phyloP scores from a whole-genome alignment of 2,113 vertebrate species.

The Ciconia stormi region DNA sequence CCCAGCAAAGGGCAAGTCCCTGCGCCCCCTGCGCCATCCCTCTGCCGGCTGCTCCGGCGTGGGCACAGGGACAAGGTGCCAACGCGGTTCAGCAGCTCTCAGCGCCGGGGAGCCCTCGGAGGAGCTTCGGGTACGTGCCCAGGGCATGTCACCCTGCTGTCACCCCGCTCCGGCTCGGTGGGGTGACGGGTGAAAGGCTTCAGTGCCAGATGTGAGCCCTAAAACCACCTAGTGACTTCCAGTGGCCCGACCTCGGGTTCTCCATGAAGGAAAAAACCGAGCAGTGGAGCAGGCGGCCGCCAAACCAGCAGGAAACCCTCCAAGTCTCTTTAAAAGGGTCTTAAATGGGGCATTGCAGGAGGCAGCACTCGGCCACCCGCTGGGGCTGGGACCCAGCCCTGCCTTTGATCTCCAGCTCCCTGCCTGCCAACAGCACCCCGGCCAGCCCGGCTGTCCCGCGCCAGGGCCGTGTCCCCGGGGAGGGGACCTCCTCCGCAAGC shows the following conservation, averaged over 20 bases:
- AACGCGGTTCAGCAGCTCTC: neutral
- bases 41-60: neutral
- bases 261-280: neutral
- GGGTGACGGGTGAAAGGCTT: neutral
- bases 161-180: fast-evolving
- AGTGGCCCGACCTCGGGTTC: neutral
- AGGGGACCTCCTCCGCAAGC: neutral
- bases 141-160: neutral
- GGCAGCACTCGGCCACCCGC: fast-evolving
- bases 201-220: neutral
- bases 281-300: fast-evolving
- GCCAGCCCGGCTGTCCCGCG: neutral
- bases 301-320: neutral
- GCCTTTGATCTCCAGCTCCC: neutral
- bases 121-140: neutral
- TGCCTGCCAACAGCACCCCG: neutral
- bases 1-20: neutral
- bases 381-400: neutral
- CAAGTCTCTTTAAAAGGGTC: neutral
- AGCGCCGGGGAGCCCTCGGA: neutral
- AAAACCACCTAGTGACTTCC: neutral
- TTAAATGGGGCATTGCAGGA: neutral
- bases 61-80: neutral
- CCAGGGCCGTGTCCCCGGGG: neutral
- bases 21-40: fast-evolving